These are phyloP conservation scores for Stylophora pistillata DNA, from an alignment of 64 coral and sea anemone genomes.

Conservation along the genomic window DNA sequence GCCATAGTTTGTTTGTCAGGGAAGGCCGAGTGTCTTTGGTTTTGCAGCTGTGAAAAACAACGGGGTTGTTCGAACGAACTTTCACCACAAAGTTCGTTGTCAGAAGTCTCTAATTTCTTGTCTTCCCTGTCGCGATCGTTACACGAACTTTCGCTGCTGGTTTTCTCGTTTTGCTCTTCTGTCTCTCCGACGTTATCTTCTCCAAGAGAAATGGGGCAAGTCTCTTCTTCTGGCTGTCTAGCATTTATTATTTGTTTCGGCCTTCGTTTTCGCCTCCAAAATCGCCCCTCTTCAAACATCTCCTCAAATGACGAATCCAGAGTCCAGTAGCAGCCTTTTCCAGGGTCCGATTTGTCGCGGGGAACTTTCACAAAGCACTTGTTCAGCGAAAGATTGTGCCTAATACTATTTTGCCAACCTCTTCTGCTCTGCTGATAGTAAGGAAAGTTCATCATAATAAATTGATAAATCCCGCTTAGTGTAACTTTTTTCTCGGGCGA, in stretches of 20 bases:
- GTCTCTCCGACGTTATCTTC: not conserved
- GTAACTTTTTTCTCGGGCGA: constrained; percentile 84
- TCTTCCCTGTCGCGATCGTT: not conserved
- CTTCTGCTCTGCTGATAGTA: constrained; percentile 93
- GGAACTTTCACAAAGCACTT: constrained; percentile 96
- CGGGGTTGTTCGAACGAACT: not conserved
- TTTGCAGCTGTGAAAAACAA: not conserved
- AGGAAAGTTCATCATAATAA: constrained; percentile 92
- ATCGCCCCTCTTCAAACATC: constrained; percentile 99
- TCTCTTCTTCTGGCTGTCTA: not conserved
- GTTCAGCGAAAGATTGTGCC: constrained; percentile 95
- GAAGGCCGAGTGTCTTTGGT: not conserved
- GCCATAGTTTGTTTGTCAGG: not conserved
- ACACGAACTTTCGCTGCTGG: not conserved
- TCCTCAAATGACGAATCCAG: constrained; percentile 83
- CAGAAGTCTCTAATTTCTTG: not conserved
- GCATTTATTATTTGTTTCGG: not conserved
- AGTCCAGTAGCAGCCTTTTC: constrained; percentile 99
- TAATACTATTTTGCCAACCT: constrained; percentile 99
- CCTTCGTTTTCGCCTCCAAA: constrained; percentile 78
- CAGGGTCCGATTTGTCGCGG: constrained; percentile 89
- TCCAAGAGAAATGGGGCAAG: not conserved
- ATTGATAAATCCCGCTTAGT: constrained; percentile 93
- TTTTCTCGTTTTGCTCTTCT: not conserved
- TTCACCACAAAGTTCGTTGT: not conserved